Conservation (phyloP, 2,888 invertebrate genomes). For the Blastobasis adustella region DNA sequence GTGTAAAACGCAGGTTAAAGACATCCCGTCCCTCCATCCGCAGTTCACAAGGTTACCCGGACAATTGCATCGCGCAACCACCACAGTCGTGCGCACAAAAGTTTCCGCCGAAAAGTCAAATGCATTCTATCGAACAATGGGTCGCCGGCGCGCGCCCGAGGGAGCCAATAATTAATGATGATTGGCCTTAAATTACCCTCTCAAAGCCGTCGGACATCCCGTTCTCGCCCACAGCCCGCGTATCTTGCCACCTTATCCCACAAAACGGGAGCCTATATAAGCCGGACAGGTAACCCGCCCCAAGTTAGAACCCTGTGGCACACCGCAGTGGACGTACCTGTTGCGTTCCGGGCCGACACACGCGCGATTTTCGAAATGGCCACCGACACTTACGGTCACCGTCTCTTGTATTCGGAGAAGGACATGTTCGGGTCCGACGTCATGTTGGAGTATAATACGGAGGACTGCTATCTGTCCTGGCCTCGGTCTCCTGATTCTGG, state of each 20-base stretch:
- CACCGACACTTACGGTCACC: slow-evolving; percentile 70
- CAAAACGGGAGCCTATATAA: slow-evolving; percentile 65
- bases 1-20: too few relatives aligned
- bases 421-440: slow-evolving; percentile 62
- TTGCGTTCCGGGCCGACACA: slow-evolving; percentile 11
- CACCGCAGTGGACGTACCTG: slow-evolving; percentile 47
- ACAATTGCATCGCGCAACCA: background rate
- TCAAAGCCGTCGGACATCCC: slow-evolving; percentile 41
- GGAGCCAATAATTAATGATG: slow-evolving; percentile 72
- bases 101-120: slow-evolving; percentile 24
- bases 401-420: slow-evolving; percentile 57
- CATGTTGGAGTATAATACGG: slow-evolving; percentile 62
- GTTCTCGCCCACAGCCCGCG: slow-evolving; percentile 28
- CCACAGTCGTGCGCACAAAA: slow-evolving; percentile 2
- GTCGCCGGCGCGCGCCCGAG: slow-evolving; percentile 48
- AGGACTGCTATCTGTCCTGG: slow-evolving; percentile 62
- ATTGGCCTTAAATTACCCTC: slow-evolving; percentile 72
- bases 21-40: background rate
- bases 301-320: slow-evolving; percentile 56
- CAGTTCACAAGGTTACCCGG: slow-evolving; percentile 1
- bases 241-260: slow-evolving; percentile 37
- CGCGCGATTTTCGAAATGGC: slow-evolving; percentile 42
- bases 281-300: slow-evolving; percentile 52
- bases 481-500: slow-evolving; percentile 69
- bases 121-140: slow-evolving; percentile 37